Base-by-base conservation (phyloP, 1,140 invertebrate species). In the Diorhabda elongata region DNA sequence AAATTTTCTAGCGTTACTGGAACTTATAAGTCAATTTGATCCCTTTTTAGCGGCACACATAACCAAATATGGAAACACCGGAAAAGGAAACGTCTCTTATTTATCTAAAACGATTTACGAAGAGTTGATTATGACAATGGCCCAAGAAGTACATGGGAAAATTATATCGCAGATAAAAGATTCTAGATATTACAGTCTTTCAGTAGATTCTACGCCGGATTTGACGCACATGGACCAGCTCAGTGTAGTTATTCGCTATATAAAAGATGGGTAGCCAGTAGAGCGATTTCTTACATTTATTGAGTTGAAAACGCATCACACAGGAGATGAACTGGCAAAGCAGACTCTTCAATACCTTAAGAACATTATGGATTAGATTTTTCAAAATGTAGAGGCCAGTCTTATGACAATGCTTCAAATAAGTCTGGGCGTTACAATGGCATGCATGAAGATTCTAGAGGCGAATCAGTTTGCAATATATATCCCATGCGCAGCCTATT, bases 151-250 rank as follows among this genome's bases (percentile, higher is more conserved):
- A 11, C 26, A n/a, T 45, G 44, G n/a, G 8, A 74, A 69, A 44
- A 81, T 81, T 62, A 63, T 76, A 47, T 56, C 75, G 41, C 73
- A 82, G 75, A 59, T 80, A 43, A 81, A 74, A 69, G 47, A 64
- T 63, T 69, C 77, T 41, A 78, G 78, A 71, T 83, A 83, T 73
- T 83, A 75, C 73, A 76, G 75, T 60, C 73, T 81, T 62, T 78
- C 77, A 61, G 72, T 82, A n/a, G 80, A 82, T 76, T 82, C 78
- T 4, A 81, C 78, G 11, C 77, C 79, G 57, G 78, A 82, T 73
- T 71, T 81, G 59, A 68, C 64, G 7, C 64, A 65, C 42, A 26
- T 57, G 42, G 80, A 83, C 71, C 78, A 83, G 69, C 71, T 82
- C n/a, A 77, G 77, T 58, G 67, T 77, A 58, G 67, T 77, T 5